phyloP scores from a whole-genome alignment of 2,797 vertebrate species.

The Setipinna tenuifilis region DNA sequence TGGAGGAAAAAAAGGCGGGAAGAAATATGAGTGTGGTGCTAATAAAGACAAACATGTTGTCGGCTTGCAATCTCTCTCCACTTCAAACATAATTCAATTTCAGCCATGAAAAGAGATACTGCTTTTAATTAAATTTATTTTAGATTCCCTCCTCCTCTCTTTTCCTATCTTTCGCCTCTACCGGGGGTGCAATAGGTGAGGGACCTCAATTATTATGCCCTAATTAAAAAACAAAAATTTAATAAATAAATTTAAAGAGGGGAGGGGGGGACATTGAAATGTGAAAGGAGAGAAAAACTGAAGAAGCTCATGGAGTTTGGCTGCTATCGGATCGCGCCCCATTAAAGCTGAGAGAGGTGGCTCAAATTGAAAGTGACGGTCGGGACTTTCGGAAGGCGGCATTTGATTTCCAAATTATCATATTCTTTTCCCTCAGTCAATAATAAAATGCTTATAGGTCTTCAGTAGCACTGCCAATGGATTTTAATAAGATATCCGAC shows the following conservation, averaged over 20 bases:
- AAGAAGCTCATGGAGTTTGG: conserved; percentile 69
- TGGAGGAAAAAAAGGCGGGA: background rate
- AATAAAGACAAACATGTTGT: conserved; percentile 74
- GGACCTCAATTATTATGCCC: conserved; percentile 80
- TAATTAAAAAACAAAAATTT: conserved; percentile 77
- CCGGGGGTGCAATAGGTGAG: conserved; percentile 76
- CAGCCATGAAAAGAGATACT: conserved; percentile 73
- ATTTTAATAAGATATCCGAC: conserved; percentile 80
- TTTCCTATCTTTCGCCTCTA: conserved; percentile 50
- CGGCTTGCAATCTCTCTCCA: conserved; percentile 72
- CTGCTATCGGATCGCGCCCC: conserved; percentile 72
- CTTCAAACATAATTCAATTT: conserved; percentile 81
- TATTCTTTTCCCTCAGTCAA: conserved; percentile 78
- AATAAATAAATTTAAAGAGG: conserved; percentile 61
- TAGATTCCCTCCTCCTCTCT: conserved; percentile 58
- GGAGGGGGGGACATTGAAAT: conserved; percentile 39
- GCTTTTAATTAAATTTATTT: conserved; percentile 82
- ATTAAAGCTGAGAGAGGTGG: conserved; percentile 74
- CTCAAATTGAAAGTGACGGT: conserved; percentile 79
- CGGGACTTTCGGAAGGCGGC: conserved; percentile 76
- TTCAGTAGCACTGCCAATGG: conserved; percentile 74
- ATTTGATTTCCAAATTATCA: conserved; percentile 84
- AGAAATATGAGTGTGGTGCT: conserved; percentile 53
- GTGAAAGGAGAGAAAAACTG: conserved; percentile 49
- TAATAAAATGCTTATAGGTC: conserved; percentile 83